Conservation (phyloP, 1,140 invertebrate species). For the Aculops lycopersici region DNA sequence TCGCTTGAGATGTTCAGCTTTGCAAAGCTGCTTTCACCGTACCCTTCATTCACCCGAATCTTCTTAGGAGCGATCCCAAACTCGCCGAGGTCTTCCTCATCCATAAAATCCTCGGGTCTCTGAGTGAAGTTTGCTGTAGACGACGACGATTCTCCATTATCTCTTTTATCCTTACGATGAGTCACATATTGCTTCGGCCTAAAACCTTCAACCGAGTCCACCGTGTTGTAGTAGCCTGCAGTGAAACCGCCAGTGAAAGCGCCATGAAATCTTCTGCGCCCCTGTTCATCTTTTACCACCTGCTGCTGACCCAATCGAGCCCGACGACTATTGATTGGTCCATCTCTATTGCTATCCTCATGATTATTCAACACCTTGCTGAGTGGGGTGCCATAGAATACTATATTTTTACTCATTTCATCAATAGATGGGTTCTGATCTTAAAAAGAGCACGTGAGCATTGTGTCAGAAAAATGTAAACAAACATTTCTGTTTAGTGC, state of each 20-base stretch:
- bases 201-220: slow-evolving; percentile 83
- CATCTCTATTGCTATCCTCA: too few relatives aligned
- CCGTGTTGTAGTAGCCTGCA: slow-evolving; percentile 85
- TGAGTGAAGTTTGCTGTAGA: slow-evolving; percentile 18
- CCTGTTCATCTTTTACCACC: slow-evolving; percentile 58
- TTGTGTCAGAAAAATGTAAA: too few relatives aligned
- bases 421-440: too few relatives aligned
- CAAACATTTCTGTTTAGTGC: too few relatives aligned
- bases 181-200: slow-evolving; percentile 65
- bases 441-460: too few relatives aligned
- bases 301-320: too few relatives aligned
- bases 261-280: slow-evolving; percentile 73
- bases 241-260: slow-evolving; percentile 97
- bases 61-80: slow-evolving; percentile 74
- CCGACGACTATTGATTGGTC: too few relatives aligned
- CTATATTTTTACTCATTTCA: too few relatives aligned
- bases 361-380: too few relatives aligned
- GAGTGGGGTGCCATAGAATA: too few relatives aligned
- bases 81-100: slow-evolving; percentile 75
- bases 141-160: too few relatives aligned
- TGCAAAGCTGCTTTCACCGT: slow-evolving; percentile 16
- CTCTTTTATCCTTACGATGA: slow-evolving; percentile 1
- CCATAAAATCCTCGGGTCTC: slow-evolving; percentile 81
- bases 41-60: slow-evolving; percentile 39
- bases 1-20: slow-evolving; percentile 11